Evolutionary conservation across 2,888 invertebrate species (phyloP), one percentile per base, ranked within the genome.

Genomic region (Chalcosyrphus nemorum): DNA sequence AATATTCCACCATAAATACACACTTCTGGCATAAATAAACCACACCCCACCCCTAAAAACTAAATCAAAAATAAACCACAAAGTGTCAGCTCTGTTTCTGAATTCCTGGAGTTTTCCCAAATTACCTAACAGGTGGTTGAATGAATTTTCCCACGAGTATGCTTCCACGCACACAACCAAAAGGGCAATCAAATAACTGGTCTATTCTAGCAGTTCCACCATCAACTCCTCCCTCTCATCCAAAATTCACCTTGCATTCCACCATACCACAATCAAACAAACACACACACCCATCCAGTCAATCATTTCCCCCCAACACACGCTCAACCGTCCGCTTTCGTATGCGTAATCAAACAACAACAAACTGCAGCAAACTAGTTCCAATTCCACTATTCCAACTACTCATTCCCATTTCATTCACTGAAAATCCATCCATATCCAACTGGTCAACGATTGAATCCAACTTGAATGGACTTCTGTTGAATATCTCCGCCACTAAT

Each of bases 51-150:
- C 29, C 52, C 27, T 29, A 29, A 52, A 2, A 45, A 52, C 13
- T 17, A 17, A 15, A 15, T 1, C 3, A 17, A 9, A 56, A 56
- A 43, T 19, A n/a, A n/a, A 17, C n/a, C 19, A 74, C 3, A 66
- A 70, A 78, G 63, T 78, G 77, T 70, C 70, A 78, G 11, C 77
- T 9, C 77, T 71, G 56, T 13, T 57, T 1, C 17, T n/a, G 15
- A 56, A 63, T 78, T 75, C 66, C 81, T 50, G 57, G 32, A 71
- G 15, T 59, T 70, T 68, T 76, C 70, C n/a, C 68, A 70, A 68
- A 66, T 76, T 66, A 52, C 63, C 56, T 43, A 70, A 72, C 78
- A 80, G 78, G 78, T 80, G 78, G 66, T 50, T 52, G 17, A 52
- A 59, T 52, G 50, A 43, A 77, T 66, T 72, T 80, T 80, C 72